Evolutionary conservation across 92 coral and sea anemone genomes (phyloP).

Genomic region (Ricordea florida): DNA sequence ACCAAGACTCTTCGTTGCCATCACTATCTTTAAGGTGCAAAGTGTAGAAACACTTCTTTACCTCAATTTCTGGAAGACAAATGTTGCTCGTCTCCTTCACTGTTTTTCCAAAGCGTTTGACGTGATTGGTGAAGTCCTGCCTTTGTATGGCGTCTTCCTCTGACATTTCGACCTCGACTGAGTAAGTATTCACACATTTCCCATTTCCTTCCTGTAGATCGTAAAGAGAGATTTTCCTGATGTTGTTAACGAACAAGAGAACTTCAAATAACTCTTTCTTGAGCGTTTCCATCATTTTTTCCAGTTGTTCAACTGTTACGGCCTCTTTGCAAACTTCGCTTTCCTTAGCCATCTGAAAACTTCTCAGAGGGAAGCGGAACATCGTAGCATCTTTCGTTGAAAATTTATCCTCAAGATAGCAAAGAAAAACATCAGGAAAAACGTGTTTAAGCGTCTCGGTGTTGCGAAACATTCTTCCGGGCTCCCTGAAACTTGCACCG

Average conservation of each 20-base stretch:
- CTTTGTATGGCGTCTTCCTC: slow-evolving; percentile 60
- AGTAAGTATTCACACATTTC: slow-evolving; percentile 26
- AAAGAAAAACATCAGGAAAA: slow-evolving; percentile 67
- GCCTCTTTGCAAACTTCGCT: slow-evolving; percentile 23
- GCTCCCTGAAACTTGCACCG: slow-evolving; percentile 57
- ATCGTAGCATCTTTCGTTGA: slow-evolving; percentile 59
- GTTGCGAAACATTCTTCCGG: slow-evolving; percentile 61
- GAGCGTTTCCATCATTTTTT: slow-evolving; percentile 49
- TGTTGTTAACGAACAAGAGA: slow-evolving; percentile 75
- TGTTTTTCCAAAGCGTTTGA: slow-evolving; percentile 17
- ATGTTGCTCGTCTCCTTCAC: not conserved
- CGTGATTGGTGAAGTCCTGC: slow-evolving; percentile 35
- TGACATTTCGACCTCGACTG: slow-evolving; percentile 44
- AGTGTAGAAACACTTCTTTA: slow-evolving; percentile 58
- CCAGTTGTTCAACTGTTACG: slow-evolving; percentile 24
- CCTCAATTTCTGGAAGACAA: slow-evolving; percentile 27
- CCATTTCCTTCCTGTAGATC: slow-evolving; percentile 43
- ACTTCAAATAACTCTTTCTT: slow-evolving; percentile 62
- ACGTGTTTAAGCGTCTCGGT: slow-evolving; percentile 15
- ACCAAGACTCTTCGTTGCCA: slow-evolving; percentile 72
- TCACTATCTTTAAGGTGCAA: slow-evolving; percentile 50
- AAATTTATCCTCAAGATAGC: slow-evolving; percentile 67
- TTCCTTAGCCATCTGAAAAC: slow-evolving; percentile 29
- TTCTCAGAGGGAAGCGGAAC: slow-evolving; percentile 83
- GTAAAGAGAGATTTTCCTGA: slow-evolving; percentile 71